phyloP scores from a whole-genome alignment of 2,888 invertebrate genomes.

The Hydropsyche betteni region DNA sequence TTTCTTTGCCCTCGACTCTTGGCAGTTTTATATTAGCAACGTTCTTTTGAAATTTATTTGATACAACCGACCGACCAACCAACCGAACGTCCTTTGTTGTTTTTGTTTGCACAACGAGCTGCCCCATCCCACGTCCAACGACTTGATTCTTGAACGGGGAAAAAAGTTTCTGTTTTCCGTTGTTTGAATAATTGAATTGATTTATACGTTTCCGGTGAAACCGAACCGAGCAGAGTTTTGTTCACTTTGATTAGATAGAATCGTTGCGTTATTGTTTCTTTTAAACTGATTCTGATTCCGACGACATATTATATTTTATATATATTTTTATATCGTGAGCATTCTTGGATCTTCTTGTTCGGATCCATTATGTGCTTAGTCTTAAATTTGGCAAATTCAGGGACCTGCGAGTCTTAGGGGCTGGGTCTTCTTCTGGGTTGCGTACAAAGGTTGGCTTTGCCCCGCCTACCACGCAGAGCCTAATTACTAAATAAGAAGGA shows the following conservation, averaged over 20 bases:
- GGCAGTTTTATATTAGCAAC: constrained; percentile 50
- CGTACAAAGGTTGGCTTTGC: constrained; percentile 5
- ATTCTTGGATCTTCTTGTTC: too few relatives aligned
- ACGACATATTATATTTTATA: too few relatives aligned
- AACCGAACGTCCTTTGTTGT: constrained; percentile 4
- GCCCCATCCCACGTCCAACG: not conserved
- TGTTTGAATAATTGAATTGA: constrained; percentile 33
- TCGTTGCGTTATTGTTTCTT: too few relatives aligned
- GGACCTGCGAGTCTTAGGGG: constrained; percentile 7
- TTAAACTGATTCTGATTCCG: too few relatives aligned
- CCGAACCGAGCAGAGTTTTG: constrained; percentile 10
- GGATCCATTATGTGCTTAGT: too few relatives aligned
- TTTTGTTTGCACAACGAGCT: not conserved
- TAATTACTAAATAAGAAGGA: constrained; percentile 49
- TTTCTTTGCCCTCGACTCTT: constrained; percentile 41
- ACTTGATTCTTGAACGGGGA: constrained; percentile 17
- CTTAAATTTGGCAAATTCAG: too few relatives aligned
- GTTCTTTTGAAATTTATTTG: constrained; percentile 51
- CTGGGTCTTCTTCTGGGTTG: constrained; percentile 9
- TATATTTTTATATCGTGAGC: too few relatives aligned
- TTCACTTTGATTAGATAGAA: constrained; percentile 6
- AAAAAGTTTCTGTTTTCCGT: constrained; percentile 19
- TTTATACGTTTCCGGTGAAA: constrained; percentile 29
- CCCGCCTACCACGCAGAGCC: constrained; percentile 35
- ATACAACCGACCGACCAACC: constrained; percentile 38